These are phyloP conservation scores for Ivindomyrus marchei DNA, from an alignment of 2,113 vertebrate genomes.

Conservation along the genomic window DNA sequence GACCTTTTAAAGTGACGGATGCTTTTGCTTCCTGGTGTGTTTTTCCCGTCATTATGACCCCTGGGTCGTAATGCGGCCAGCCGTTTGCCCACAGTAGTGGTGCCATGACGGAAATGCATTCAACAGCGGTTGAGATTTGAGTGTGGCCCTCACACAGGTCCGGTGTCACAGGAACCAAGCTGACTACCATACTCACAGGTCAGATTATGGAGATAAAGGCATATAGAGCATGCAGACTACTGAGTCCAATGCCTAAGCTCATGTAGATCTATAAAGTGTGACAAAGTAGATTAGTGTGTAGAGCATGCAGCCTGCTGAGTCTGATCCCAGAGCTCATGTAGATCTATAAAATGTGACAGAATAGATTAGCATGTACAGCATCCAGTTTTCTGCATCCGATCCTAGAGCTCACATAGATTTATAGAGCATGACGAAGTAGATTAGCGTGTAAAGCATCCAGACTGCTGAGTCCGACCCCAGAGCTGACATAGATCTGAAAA, in stretches of 20 bases:
- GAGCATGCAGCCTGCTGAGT: not conserved
- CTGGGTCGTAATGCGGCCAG: not conserved
- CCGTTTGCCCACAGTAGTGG: not conserved
- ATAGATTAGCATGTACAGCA: not conserved
- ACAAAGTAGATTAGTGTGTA: not conserved
- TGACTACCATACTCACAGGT: not conserved
- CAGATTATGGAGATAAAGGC: not conserved
- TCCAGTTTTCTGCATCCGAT: not conserved
- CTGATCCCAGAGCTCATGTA: not conserved
- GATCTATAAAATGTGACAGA: not conserved
- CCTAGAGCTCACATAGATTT: not conserved
- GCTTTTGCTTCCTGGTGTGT: not conserved
- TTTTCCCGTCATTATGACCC: not conserved
- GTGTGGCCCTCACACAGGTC: not conserved
- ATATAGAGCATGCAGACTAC: not conserved
- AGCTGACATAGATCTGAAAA: not conserved
- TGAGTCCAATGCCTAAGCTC: not conserved
- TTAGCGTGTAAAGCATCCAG: not conserved
- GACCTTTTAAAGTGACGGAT: not conserved
- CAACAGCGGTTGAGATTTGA: not conserved
- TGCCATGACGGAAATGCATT: not conserved
- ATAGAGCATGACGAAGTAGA: not conserved
- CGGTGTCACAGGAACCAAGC: not conserved
- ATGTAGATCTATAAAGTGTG: not conserved
- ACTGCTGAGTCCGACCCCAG: not conserved